Conservation (phyloP, 2,113 vertebrate species). For the Alethe diademata region DNA sequence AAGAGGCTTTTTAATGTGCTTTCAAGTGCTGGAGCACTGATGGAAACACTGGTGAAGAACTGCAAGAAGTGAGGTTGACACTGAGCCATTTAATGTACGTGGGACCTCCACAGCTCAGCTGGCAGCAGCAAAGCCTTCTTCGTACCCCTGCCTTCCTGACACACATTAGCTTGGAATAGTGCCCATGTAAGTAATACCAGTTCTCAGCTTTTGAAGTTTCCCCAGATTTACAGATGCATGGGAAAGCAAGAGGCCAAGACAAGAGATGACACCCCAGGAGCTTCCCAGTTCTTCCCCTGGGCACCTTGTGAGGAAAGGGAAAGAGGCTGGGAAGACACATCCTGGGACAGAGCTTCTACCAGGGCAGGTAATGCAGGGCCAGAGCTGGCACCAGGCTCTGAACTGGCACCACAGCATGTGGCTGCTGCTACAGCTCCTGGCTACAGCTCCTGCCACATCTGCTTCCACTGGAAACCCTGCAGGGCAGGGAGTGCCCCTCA, state of each 20-base stretch:
- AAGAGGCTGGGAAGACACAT: not conserved
- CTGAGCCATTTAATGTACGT: rapidly evolving
- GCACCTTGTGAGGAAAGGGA: not conserved
- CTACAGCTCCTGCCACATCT: not conserved
- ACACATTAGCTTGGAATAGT: not conserved
- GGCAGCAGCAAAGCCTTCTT: not conserved
- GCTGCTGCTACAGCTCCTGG: not conserved
- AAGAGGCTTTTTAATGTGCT: not conserved
- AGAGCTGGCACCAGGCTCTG: rapidly evolving
- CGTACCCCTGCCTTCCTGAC: not conserved
- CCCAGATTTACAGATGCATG: not conserved
- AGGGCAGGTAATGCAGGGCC: not conserved
- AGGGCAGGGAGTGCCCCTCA: not conserved
- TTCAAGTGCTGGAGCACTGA: not conserved
- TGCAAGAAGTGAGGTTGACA: not conserved
- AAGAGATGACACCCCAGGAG: not conserved
- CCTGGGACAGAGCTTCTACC: not conserved
- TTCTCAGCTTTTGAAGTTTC: not conserved
- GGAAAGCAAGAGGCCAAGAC: not conserved
- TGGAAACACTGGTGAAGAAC: not conserved
- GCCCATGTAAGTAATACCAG: rapidly evolving
- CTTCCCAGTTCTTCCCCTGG: not conserved
- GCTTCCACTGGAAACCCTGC: not conserved
- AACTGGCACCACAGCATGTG: not conserved
- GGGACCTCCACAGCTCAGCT: not conserved